phyloP scores from a whole-genome alignment of 2,888 invertebrate species.

The Cryptus armator region DNA sequence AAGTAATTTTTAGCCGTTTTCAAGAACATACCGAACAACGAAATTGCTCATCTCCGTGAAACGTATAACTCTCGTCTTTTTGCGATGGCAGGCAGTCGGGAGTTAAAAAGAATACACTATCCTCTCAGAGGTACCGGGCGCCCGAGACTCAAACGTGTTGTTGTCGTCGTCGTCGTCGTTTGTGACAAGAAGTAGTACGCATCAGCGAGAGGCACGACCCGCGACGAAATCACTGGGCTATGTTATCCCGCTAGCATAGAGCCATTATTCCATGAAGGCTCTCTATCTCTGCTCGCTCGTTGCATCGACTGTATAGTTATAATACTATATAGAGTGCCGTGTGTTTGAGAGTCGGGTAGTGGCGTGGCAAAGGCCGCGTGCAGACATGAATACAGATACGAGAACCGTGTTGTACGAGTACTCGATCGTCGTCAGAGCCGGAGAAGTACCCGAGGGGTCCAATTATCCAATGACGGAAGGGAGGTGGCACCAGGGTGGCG shows the following conservation, averaged over 20 bases:
- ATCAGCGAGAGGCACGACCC: constrained; percentile 49
- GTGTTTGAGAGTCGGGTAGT: constrained; percentile 2
- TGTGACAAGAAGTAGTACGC: constrained; percentile 25
- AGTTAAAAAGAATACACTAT: too few species aligned
- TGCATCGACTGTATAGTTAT: constrained; percentile 24
- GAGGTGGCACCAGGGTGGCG: constrained; percentile 60
- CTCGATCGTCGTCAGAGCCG: constrained; percentile 25
- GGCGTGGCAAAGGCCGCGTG: constrained; percentile 54
- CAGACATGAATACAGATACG: constrained; percentile 68
- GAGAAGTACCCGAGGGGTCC: constrained; percentile 50
- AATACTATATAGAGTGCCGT: background rate
- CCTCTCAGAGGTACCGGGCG: background rate
- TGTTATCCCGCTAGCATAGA: constrained; percentile 16
- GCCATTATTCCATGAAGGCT: constrained; percentile 75
- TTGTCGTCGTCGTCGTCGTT: constrained; percentile 52
- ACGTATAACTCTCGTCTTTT: too few species aligned
- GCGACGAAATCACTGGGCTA: constrained; percentile 52
- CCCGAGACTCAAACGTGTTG: constrained; percentile 41
- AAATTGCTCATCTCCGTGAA: too few species aligned
- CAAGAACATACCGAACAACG: too few species aligned
- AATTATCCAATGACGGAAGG: constrained; percentile 56
- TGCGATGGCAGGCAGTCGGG: too few species aligned
- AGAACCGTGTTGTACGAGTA: constrained; percentile 14
- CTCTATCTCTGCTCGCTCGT: constrained; percentile 51
- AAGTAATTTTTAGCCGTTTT: too few species aligned